These are phyloP conservation scores for Phoebastria nigripes DNA, from an alignment of 2,797 vertebrate genomes.

Conservation along the genomic window DNA sequence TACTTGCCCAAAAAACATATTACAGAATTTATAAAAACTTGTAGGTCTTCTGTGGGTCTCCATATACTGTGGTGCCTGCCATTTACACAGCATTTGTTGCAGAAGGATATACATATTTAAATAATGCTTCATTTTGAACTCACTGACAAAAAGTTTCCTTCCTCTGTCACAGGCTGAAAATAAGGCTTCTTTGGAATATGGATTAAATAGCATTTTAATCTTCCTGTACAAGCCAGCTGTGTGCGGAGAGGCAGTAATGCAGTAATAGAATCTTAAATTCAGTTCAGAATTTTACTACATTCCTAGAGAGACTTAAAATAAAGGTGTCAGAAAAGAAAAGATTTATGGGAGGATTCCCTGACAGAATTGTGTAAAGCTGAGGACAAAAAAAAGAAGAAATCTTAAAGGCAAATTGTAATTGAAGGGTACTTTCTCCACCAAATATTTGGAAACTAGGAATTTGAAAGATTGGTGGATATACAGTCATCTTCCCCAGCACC, in stretches of 20 bases:
- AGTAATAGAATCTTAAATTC: conserved; percentile 57
- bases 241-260: conserved; percentile 25
- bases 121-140: conserved; percentile 13
- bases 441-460: background rate
- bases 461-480: background rate
- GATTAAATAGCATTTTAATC: conserved; percentile 53
- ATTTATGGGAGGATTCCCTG: background rate
- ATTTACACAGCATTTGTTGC: background rate
- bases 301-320: conserved; percentile 36
- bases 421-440: background rate
- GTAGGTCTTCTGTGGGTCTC: background rate
- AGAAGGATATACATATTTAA: background rate
- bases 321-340: conserved; percentile 34
- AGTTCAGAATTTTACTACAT: conserved; percentile 49
- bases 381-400: background rate
- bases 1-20: background rate
- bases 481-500: background rate
- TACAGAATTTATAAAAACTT: background rate
- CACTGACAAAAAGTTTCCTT: background rate
- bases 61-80: background rate
- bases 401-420: background rate
- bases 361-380: background rate
- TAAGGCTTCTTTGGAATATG: background rate
- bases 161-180: background rate
- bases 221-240: background rate